Conservation (phyloP, 2,888 invertebrate genomes). For the Drosophila falleni region DNA sequence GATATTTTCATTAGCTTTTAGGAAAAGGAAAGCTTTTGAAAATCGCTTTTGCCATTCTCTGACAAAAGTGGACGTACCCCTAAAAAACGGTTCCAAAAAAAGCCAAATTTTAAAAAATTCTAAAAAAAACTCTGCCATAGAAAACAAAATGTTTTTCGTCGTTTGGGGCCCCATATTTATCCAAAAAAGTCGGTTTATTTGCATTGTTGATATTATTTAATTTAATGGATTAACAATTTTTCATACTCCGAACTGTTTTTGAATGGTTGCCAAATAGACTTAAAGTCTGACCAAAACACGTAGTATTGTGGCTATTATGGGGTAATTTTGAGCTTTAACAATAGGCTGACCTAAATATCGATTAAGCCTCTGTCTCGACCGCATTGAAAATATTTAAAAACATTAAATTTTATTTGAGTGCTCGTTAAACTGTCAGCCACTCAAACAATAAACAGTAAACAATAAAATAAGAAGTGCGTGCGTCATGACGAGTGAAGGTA, state of each 20-base stretch:
- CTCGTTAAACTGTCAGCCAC: conserved; percentile 71
- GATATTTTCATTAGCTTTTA: no score
- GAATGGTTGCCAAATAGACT: not conserved
- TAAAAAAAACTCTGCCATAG: no score
- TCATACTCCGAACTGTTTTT: not conserved
- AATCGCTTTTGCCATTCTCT: no score
- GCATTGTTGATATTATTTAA: not conserved
- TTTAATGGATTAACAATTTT: not conserved
- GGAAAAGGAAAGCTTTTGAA: no score
- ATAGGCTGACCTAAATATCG: conserved; percentile 44
- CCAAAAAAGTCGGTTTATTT: no score
- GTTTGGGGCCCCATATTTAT: no score
- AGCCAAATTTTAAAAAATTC: no score
- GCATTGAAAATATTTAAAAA: conserved; percentile 70
- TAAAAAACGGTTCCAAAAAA: no score
- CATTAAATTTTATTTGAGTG: conserved; percentile 77
- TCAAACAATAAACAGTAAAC: conserved; percentile 69
- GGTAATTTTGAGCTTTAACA: conserved; percentile 38
- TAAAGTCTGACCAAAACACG: conserved; percentile 22
- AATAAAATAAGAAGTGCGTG: conserved; percentile 69
- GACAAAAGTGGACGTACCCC: no score
- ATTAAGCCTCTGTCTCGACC: conserved; percentile 56
- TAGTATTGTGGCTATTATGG: conserved; percentile 25
- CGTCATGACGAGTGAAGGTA: conserved; percentile 25
- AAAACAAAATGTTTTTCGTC: no score